Evolutionary conservation across 2,888 invertebrate genomes (phyloP).

Genomic region (Imbricaverruca yamaguchii): DNA sequence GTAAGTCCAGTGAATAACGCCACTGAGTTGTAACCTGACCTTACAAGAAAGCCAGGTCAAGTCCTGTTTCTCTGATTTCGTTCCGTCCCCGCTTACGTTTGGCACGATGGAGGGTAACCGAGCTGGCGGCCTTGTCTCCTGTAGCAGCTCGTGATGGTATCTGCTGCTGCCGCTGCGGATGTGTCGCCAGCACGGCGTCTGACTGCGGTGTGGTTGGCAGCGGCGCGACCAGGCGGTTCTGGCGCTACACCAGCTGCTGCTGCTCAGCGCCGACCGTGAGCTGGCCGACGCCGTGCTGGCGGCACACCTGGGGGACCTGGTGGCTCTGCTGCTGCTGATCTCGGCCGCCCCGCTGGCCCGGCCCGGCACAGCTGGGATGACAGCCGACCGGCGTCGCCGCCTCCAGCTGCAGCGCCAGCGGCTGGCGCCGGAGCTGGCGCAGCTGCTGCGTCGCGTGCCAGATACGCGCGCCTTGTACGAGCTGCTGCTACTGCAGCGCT

Average conservation of each 20-base stretch:
- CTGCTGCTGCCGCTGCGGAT: no score
- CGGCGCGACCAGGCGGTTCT: background rate
- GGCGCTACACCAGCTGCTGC: background rate
- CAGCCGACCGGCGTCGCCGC: background rate
- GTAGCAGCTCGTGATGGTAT: no score
- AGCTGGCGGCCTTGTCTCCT: no score
- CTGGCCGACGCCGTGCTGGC: constrained; percentile 38
- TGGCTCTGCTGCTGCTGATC: constrained; percentile 62
- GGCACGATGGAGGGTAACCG: no score
- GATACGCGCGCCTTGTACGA: background rate
- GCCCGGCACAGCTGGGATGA: background rate
- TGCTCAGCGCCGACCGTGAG: background rate
- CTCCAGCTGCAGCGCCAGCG: background rate
- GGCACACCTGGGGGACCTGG: constrained; percentile 52
- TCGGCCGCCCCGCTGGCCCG: constrained; percentile 52
- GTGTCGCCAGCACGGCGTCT: no score
- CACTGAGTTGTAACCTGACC: no score
- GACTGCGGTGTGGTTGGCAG: background rate
- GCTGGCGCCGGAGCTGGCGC: background rate
- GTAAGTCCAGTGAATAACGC: no score
- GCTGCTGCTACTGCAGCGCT: constrained; percentile 16
- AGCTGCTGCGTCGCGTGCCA: background rate
- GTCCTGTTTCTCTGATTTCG: no score
- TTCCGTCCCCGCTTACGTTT: no score
- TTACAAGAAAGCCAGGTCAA: no score